Percentiles rank a stretch among this genome's conserved stretches.
Conservation (phyloP, 35 echinoderm and acorn worm species). For the Apostichopus californicus region DNA sequence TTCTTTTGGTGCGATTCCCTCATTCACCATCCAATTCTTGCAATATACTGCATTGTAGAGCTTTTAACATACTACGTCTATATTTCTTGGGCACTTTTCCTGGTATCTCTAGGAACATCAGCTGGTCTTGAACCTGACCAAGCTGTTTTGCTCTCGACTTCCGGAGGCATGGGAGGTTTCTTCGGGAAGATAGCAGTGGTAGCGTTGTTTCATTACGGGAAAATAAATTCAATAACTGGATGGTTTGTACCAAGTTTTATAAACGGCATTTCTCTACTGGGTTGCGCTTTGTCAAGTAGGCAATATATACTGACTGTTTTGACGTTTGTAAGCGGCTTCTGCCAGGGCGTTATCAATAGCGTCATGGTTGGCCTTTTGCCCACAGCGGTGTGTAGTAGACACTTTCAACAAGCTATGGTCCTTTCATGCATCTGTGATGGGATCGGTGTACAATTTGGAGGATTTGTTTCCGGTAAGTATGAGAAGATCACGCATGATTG, state of each 20-base stretch:
- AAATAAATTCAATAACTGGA: not conserved
- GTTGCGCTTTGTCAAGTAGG: not conserved
- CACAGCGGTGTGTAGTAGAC: not conserved
- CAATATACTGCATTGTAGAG: no score
- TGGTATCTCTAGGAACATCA: no score
- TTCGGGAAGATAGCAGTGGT: not conserved
- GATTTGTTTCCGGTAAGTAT: not conserved
- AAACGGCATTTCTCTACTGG: not conserved
- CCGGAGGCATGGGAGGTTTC: not conserved
- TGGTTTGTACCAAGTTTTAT: not conserved
- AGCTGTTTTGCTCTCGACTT: not conserved
- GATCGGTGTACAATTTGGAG: conserved; percentile 5
- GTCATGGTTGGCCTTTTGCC: not conserved
- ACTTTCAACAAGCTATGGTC: not conserved
- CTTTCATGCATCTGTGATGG: not conserved
- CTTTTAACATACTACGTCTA: no score
- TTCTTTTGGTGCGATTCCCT: no score
- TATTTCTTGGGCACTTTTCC: no score
- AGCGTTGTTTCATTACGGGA: not conserved
- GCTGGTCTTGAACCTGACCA: no score
- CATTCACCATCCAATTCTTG: no score
- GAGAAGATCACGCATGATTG: no score
- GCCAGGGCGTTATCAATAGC: not conserved
- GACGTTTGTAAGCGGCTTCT: not conserved
- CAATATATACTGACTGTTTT: not conserved